Evolutionary conservation across 2,113 vertebrate species (phyloP), one percentile per base, ranked within the genome.

Genomic region (Hemicordylus capensis): DNA sequence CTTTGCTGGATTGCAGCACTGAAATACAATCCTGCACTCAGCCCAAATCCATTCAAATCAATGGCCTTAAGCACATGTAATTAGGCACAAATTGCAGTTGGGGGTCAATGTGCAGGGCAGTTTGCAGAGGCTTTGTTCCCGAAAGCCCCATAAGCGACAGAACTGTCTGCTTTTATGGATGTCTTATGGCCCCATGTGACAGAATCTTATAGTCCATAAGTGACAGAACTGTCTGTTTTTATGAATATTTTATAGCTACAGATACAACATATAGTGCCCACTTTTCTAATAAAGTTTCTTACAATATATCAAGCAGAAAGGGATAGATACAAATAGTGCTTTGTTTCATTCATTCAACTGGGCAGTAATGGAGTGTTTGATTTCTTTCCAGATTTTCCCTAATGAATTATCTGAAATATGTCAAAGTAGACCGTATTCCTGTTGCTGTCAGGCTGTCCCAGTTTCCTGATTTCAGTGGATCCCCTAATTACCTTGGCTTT

Each of bases 311-410:
- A 90, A 86, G 85, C 48, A 91, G 84, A 84, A 93, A 91, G 84
- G 83, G 92, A 86, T 51, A 90, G 76, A 95, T 89, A 93, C 61
- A 95, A 93, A 91, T 20, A 86, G 63, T 22, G 79, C 83, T n/a
- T 88, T 92, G 80, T 90, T 93, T 87, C 83, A 90, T 93, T 89
- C 92, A 85, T 93, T 93, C 87, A 90, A n/a, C 51, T 17, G 12
- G 83, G n/a, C 58, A 84, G 74, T 39, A 89, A 80, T 14, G 34
- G 84, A 76, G 87, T 78, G 83, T 86, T 83, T 89, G 87, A 86
- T 84, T 94, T 90, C 74, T 80, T 90, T 92, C 88, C 89, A 86
- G 56, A 80, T 26, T 81, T 91, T 54, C 93, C 86, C 84, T 89
- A 93, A 92, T 24, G 69, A 86, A 80, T 93, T 81, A 93, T 86